Conservation (phyloP, 2,888 invertebrate genomes). For the Bombylius discolor region DNA sequence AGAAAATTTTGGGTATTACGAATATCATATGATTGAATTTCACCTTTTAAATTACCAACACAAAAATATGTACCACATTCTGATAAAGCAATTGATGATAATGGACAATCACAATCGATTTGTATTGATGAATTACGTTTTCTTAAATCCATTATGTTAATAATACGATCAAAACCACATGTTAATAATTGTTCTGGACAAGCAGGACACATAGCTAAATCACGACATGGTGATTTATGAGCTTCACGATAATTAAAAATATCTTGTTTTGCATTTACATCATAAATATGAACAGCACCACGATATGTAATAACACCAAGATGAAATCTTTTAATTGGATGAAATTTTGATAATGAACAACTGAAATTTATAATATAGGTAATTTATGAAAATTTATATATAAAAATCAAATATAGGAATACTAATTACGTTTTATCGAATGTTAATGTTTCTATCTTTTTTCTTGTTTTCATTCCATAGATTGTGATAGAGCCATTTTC, state of each 20-base stretch:
- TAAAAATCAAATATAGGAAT: not conserved
- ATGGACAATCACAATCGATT: constrained; percentile 24
- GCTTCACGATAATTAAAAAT: constrained; percentile 25
- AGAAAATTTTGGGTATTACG: constrained; percentile 26
- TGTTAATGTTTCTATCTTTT: constrained; percentile 26
- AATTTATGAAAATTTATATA: not conserved
- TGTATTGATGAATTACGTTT: constrained; percentile 24
- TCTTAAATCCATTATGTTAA: constrained; percentile 33
- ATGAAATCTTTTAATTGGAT: constrained; percentile 31
- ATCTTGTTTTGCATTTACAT: constrained; percentile 27
- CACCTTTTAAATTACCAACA: constrained; percentile 34
- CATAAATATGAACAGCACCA: constrained; percentile 29
- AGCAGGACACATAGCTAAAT: constrained; percentile 27
- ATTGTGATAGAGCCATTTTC: constrained; percentile 31
- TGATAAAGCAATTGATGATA: constrained; percentile 29
- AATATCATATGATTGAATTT: constrained; percentile 31
- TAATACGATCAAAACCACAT: constrained; percentile 33
- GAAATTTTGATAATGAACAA: constrained; percentile 31
- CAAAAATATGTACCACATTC: constrained; percentile 32
- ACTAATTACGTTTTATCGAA: constrained; percentile 27
- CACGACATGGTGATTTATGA: constrained; percentile 32
- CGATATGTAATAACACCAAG: constrained; percentile 29
- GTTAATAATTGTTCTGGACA: constrained; percentile 28
- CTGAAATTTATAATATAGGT: constrained; percentile 16
- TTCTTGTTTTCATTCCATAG: constrained; percentile 29